Percentiles rank a stretch among this genome's conserved stretches.
Evolutionary conservation across 2,888 invertebrate species (phyloP).

Genomic region (Limnephilus marmoratus): DNA sequence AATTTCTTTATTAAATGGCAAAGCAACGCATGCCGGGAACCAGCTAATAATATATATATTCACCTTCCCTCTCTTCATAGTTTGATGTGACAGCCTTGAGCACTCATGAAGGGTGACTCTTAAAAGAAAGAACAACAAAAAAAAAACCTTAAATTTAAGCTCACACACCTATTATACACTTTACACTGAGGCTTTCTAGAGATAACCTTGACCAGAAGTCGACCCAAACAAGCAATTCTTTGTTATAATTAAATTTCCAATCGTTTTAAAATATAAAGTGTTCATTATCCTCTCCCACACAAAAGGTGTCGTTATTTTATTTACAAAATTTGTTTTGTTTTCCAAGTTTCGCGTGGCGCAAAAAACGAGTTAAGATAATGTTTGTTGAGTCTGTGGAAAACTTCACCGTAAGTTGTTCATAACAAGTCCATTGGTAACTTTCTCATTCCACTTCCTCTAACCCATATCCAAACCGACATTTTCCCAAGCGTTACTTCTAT

Average conservation of each 20-base stretch:
- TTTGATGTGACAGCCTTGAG: too few relatives aligned
- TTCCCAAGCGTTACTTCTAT: background rate
- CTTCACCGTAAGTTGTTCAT: background rate
- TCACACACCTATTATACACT: background rate
- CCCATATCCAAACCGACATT: background rate
- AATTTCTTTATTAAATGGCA: too few relatives aligned
- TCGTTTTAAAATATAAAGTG: background rate
- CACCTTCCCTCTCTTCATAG: too few relatives aligned
- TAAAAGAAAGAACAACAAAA: too few relatives aligned
- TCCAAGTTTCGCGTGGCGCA: background rate
- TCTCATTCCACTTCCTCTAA: background rate
- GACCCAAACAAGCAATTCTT: background rate
- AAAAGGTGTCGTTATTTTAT: background rate
- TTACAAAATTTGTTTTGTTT: background rate
- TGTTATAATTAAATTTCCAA: background rate
- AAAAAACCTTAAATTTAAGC: background rate
- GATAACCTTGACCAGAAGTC: background rate
- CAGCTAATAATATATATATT: too few relatives aligned
- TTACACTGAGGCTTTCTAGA: background rate
- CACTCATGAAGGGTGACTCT: too few relatives aligned
- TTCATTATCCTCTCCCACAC: background rate
- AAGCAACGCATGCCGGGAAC: too few relatives aligned
- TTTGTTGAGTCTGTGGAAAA: background rate
- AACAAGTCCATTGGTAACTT: background rate
- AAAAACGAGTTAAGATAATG: slow-evolving; percentile 2